Base-by-base conservation (phyloP, 2,113 vertebrate genomes). In the Boulengeromyrus knoepffleri region DNA sequence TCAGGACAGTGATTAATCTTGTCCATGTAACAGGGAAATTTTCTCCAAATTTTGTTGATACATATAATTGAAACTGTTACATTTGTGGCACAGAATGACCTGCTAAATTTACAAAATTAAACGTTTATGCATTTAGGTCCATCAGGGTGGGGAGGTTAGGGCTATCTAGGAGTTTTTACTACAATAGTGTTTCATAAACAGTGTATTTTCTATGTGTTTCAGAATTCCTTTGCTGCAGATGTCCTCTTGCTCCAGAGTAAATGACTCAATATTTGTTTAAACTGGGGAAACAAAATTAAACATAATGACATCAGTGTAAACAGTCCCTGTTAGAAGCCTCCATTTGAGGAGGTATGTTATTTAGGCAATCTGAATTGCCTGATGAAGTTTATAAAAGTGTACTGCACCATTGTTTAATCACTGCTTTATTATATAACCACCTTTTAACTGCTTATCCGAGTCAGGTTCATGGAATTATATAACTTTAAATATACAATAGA, bases 281-380 rank as follows among this genome's bases (percentile, higher is more conserved):
- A 80, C 74, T 42, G 74, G 13, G 36, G 36, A 80, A 80, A 42
- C 74, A 42, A 80, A 80, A 80, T 80, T 42, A 42, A 80, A 19
- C 31, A 80, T 80, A 80, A 80, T 80, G 74, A 42, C 74, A 80
- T 80, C 36, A 80, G 74, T 80, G 74, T 80, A 80, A 80, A 80
- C 74, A 80, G 13, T 39, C 36, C 62, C 10, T 70, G 62, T 70
- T 70, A 70, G 62, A 42, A 17, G 36, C 36, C 15, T 80, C 15
- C 74, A 42, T 77, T 42, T 39, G 13, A 77, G 74, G 36, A 42
- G 74, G 13, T 15, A 74, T 74, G 70, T 36, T 74, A 74, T 74
- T 31, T 74, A 17, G 27, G 70, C 31, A 5, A 39, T 42, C 31
- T 80, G 36, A 80, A 80, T 42, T 80, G 31, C 10, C 36, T 42